Evolutionary conservation across 2,113 vertebrate species (phyloP).

Genomic region (Sialia sialis): DNA sequence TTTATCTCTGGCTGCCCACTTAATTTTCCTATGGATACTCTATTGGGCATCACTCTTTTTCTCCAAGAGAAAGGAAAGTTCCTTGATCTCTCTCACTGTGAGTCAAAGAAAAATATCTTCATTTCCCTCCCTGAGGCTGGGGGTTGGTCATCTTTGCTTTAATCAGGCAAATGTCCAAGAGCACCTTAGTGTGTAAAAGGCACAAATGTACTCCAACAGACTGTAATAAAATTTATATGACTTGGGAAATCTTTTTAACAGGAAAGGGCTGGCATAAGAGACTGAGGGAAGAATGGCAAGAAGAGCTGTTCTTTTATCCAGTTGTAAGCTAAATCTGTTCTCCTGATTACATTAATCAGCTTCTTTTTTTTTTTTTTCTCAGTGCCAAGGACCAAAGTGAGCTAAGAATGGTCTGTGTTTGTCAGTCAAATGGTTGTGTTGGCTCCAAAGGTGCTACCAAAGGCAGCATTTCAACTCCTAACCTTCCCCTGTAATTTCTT

Average conservation of each 20-base stretch:
- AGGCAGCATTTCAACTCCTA: background rate
- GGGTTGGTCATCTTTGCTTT: background rate
- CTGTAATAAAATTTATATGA: background rate
- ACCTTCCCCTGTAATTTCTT: background rate
- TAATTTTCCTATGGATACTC: background rate
- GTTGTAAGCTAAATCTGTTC: background rate
- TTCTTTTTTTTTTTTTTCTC: background rate
- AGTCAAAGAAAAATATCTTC: background rate
- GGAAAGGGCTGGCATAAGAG: background rate
- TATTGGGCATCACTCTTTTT: background rate
- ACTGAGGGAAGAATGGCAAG: background rate
- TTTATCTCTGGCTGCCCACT: background rate
- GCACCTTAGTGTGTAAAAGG: background rate
- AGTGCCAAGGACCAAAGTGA: background rate
- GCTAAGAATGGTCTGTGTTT: background rate
- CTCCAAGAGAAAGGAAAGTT: background rate
- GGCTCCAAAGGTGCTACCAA: background rate
- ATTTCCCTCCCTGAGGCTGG: background rate
- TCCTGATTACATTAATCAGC: background rate
- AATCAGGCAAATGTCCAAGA: background rate
- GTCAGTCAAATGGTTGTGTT: background rate
- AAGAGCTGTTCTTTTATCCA: background rate
- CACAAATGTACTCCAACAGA: fast-evolving
- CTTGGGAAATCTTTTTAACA: background rate
- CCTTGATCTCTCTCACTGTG: background rate